Evolutionary conservation across 35 echinoderm and acorn worm genomes (phyloP), one percentile per base, ranked within the genome.

Genomic region (Strongylocentrotus purpuratus): DNA sequence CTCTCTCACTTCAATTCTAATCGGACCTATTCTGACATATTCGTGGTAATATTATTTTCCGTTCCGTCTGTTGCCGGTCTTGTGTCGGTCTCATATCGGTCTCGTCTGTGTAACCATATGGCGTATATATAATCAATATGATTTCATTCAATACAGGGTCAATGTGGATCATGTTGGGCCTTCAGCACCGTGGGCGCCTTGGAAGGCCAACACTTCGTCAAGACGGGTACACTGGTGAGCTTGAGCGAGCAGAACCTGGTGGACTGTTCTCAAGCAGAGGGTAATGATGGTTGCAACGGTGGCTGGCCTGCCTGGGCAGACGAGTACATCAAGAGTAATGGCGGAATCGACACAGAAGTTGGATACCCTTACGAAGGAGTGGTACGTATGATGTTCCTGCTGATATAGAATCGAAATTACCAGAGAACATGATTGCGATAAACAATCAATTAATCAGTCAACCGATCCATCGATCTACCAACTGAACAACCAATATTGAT

Each of bases 211-310:
- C 50, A 94, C 28, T 97, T 97, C 60, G 95, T 59, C 31, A 95
- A 96, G 94, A 97, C 96, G 25, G 97, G 97, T n/a, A 97, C 85
- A 20, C 94, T 99, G 60, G 61, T 92, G 6, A 95, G 88, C 87
- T 92, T 99, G 35, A 99, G 97, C 47, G 96, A 97, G 90, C 96
- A 97, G 94, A 96, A 97, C 85, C 96, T 99, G 2, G 97, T 97
- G 0, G 96, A 97, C 70, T 97, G 96, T 71, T 95, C 97, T 46
- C 33, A 78, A 1, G 94, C 96, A 18, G 92, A 97, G 22, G 97
- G 97, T 31, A 95, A 97, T 35, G 18, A 95, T 35, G 97, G 97
- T 6, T 97, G 97, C 33, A 87, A 94, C 47, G 96, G 96, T 31
- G 97, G 96, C 4, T 86, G 90, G 11, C 96, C 97, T 94, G 86